Conservation (phyloP, 2,113 vertebrate species). For the Salminus brasiliensis region DNA sequence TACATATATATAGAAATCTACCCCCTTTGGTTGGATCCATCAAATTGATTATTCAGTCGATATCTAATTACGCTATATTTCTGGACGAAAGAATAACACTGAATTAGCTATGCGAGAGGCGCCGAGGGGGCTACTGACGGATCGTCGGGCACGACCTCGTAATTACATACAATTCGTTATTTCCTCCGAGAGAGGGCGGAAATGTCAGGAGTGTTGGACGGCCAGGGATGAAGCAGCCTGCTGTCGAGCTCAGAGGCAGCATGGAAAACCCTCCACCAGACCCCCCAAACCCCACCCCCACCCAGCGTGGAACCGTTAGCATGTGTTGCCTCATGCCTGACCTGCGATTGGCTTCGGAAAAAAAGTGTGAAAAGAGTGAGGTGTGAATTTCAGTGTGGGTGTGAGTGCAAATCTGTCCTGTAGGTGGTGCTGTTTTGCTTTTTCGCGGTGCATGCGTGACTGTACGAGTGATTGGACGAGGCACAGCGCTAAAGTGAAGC, state of each 20-base stretch:
- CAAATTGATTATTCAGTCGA: constrained; percentile 75
- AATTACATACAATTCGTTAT: constrained; percentile 80
- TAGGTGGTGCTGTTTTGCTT: constrained; percentile 8
- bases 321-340: constrained; percentile 35
- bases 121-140: constrained; percentile 67
- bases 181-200: constrained; percentile 69
- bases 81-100: constrained; percentile 76
- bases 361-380: neutral
- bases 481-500: neutral
- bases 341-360: neutral
- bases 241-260: constrained; percentile 57
- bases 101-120: constrained; percentile 74
- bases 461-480: no score
- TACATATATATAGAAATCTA: constrained; percentile 27
- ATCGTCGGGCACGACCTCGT: constrained; percentile 70
- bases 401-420: neutral
- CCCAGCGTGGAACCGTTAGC: neutral
- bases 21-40: constrained; percentile 69
- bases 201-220: constrained; percentile 64
- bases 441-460: neutral
- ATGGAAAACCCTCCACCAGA: constrained; percentile 20
- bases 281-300: neutral
- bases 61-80: constrained; percentile 80
- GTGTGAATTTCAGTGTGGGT: neutral
- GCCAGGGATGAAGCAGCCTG: constrained; percentile 67